Evolutionary conservation across 2,888 invertebrate species (phyloP), one percentile per base, ranked within the genome.

Genomic region (Metopia argyrocephala): DNA sequence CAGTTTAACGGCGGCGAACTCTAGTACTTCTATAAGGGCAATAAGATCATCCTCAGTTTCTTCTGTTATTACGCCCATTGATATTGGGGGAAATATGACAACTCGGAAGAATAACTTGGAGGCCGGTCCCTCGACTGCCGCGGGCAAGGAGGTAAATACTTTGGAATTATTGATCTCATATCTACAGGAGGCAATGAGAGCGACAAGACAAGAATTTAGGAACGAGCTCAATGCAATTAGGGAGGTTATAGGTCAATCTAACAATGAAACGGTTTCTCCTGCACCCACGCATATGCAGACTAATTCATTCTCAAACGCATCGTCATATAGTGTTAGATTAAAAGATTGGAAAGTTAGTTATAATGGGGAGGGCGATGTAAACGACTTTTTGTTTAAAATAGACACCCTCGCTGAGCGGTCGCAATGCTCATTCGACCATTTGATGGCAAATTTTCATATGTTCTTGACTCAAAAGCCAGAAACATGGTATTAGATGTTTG

Each of bases 261-360:
- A 18, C 3, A n/a, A 15, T 5, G 21, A 9, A 20, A 31, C 38
- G 6, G 20, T 18, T 2, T n/a, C 5, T 20, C 31, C n/a, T 18
- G 20, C 4, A 31, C 18, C 5, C 25, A 56, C n/a, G 25, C 56
- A 56, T 18, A 56, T 7, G 56, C 57, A 31, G 31, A 1, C 31
- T 7, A 7, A 31, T 45, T 45, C 59, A 3, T 21, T 15, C 15
- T 61, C 61, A 9, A 7, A 31, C 9, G 31, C 31, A 31, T 7
- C 31, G 2, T 61, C 45, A 9, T 2, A n/a, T 9, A 2, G 5
- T 54, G n/a, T 66, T 3, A 66, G 38, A 21, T n/a, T 66, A 1
- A 66, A 54, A 3, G 66, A 66, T n/a, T 66, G 66, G 50, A 64
- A 27, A 9, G 52, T 66, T 38, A 31, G 28, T 0, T 45, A 23